Conservation (phyloP, 2,113 vertebrate species). For the Peromyscus polionotus region DNA sequence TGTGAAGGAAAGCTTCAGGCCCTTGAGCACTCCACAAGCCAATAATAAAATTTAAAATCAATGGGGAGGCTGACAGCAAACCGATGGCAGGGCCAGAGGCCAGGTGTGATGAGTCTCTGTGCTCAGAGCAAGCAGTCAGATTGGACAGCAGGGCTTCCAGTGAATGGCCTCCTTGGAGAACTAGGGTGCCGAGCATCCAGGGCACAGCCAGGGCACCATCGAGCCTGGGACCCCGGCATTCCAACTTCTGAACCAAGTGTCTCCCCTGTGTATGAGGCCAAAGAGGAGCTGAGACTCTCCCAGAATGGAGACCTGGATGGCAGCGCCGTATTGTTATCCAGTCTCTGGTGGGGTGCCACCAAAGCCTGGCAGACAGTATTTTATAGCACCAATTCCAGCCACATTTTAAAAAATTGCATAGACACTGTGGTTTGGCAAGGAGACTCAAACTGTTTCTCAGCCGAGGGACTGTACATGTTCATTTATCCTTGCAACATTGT, state of each 20-base stretch:
- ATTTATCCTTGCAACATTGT: background rate
- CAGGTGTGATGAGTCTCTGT: conserved; percentile 62
- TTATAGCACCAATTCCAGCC: background rate
- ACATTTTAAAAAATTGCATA: background rate
- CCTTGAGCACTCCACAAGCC: conserved; percentile 78
- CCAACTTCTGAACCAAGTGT: background rate
- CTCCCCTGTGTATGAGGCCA: background rate
- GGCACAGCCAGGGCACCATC: conserved; percentile 47
- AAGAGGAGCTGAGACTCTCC: background rate
- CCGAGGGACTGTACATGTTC: background rate
- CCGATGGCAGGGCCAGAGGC: background rate
- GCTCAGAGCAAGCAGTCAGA: conserved; percentile 68
- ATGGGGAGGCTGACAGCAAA: conserved; percentile 81
- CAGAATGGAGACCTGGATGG: background rate
- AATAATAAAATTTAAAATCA: conserved; percentile 85
- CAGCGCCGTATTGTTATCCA: background rate
- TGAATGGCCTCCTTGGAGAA: conserved; percentile 51
- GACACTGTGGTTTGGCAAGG: background rate
- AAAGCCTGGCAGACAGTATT: background rate
- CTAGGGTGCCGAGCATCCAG: conserved; percentile 54
- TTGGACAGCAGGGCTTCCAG: background rate
- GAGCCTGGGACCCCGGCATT: conserved; percentile 75
- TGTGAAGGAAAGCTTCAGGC: conserved; percentile 63
- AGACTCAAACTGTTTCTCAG: background rate
- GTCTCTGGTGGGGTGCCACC: background rate